Evolutionary conservation across 2,888 invertebrate genomes (phyloP).

Genomic region (Andrena flavipes): DNA sequence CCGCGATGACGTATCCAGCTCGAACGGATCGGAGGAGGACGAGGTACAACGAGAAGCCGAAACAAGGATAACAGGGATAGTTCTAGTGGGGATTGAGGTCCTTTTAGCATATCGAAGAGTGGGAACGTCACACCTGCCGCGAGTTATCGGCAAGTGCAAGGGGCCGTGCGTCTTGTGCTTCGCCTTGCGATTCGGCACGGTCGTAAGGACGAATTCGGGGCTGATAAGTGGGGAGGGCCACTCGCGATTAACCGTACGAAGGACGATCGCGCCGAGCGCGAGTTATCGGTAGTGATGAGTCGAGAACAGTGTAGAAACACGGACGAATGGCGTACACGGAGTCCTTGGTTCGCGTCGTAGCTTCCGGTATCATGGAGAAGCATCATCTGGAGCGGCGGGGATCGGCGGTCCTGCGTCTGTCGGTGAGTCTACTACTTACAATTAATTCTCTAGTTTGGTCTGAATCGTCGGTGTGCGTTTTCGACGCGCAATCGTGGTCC

Average conservation of each 20-base stretch:
- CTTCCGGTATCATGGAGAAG: slow-evolving; percentile 33
- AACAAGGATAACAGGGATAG: neutral
- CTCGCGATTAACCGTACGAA: slow-evolving; percentile 9
- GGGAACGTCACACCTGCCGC: too few species aligned
- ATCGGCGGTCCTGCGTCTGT: slow-evolving; percentile 22
- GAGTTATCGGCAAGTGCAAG: neutral
- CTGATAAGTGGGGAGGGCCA: neutral
- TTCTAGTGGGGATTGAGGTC: neutral
- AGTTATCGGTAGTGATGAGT: slow-evolving; percentile 25
- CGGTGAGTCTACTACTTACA: neutral
- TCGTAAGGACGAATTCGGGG: slow-evolving; percentile 18
- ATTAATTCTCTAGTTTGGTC: slow-evolving; percentile 11
- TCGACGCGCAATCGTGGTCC: neutral
- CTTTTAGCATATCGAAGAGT: too few species aligned
- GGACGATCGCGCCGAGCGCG: slow-evolving; percentile 2
- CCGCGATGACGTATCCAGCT: slow-evolving; percentile 55
- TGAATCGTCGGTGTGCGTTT: neutral
- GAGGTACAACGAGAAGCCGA: neutral
- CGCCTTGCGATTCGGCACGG: neutral
- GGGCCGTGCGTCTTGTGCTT: slow-evolving; percentile 12
- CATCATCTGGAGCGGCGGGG: slow-evolving; percentile 18
- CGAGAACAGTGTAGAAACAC: slow-evolving; percentile 46
- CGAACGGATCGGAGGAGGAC: slow-evolving; percentile 11
- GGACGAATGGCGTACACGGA: slow-evolving; percentile 54
- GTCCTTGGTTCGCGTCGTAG: slow-evolving; percentile 32